Percentiles rank a stretch among this genome's conserved stretches.
phyloP scores from a whole-genome alignment of 2,888 invertebrate species.

The Himalopsyche kuldschensis region DNA sequence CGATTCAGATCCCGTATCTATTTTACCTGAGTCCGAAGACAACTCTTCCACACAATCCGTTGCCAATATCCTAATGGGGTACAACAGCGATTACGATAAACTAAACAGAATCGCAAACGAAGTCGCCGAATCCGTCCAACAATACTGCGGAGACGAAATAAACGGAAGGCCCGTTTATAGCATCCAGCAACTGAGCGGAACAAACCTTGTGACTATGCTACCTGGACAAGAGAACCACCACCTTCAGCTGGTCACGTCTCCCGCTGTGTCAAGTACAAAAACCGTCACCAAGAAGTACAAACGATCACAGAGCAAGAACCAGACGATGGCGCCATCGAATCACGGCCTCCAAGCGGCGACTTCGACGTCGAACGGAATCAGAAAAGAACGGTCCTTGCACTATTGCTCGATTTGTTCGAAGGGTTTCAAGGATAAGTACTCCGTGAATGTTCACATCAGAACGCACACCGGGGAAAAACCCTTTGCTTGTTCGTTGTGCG shows the following conservation, averaged over 20 bases:
- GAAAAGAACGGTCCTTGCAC: conserved; percentile 86
- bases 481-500: conserved; percentile 91
- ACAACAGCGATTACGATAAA: conserved; percentile 82
- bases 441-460: conserved; percentile 95
- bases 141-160: conserved; percentile 65
- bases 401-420: conserved; percentile 92
- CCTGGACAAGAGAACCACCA: conserved; percentile 55
- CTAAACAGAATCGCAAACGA: conserved; percentile 82
- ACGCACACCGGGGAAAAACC: conserved; percentile 99
- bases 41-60: conserved; percentile 65
- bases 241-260: conserved; percentile 61
- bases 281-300: conserved; percentile 72
- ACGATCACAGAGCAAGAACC: conserved; percentile 60
- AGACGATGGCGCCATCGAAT: conserved; percentile 47
- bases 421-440: conserved; percentile 94
- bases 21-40: conserved; percentile 55
- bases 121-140: conserved; percentile 75
- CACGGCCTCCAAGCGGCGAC: conserved; percentile 55
- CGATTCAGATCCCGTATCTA: conserved; percentile 51
- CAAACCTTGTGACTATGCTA: conserved; percentile 56
- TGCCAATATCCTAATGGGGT: conserved; percentile 69
- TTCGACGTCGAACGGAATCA: conserved; percentile 70
- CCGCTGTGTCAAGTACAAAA: conserved; percentile 67
- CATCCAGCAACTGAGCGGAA: conserved; percentile 57
- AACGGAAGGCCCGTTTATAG: conserved; percentile 61